Base-by-base conservation (phyloP, 2,888 invertebrate species). In the Saturnia japonica region DNA sequence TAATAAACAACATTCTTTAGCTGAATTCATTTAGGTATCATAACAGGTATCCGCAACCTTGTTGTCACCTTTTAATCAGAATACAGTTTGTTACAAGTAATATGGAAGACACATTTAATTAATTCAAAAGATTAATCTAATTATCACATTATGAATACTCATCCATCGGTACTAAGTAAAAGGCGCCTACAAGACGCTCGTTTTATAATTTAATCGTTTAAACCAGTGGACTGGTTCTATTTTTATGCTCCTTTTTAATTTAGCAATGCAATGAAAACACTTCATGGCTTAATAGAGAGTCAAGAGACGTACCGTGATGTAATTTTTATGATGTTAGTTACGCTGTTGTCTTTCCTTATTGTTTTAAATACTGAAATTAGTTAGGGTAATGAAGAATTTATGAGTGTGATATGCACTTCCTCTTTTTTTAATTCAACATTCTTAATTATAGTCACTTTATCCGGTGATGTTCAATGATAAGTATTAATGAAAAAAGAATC, bases 321-420 rank as follows among this genome's bases (percentile, higher is more conserved):
- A 70, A 70, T 19, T 54, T 54, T n/a, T 9, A 45, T 25, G 40
- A 54, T 70, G 28, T 70, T 70, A 67, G 51, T 67, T 64, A 67
- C 67, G 54, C 67, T 19, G 25, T 43, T 8, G 67, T 43, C 45
- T 68, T 71, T 68, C 71, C 68, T 68, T 64, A 71, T 71, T 67
- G 68, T 68, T 68, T 47, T 71, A 68, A 68, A 71, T 62, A 71
- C 25, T 40, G 45, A 51, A 64, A 71, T 71, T 68, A 60, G 60
- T 71, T 47, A 68, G 42, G 64, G 68, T 51, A 68, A 71, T 71
- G 71, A 62, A 40, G 68, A 71, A 71, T 64, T 62, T 68, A 67
- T 68, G 68, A 40, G 62, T 62, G 68, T 67, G 60, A 67, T 64
- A 68, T 45, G 71, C 51, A 51, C 47, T 71, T 71, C 68, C 71